Evolutionary conservation across 2,797 vertebrate genomes (phyloP), one percentile per base, ranked within the genome.

Genomic region (Morus bassanus): DNA sequence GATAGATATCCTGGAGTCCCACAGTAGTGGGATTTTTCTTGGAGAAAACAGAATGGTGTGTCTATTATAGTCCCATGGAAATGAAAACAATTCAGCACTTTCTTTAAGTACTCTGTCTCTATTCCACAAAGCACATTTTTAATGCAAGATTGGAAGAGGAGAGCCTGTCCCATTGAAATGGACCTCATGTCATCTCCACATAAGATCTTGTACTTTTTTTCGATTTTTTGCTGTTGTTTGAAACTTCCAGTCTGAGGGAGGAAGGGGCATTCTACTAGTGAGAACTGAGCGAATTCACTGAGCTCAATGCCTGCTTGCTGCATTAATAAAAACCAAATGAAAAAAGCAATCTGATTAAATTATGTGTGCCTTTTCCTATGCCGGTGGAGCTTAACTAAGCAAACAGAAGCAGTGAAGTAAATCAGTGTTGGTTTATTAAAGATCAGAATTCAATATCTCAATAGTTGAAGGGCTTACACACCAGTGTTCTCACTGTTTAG

Each of bases 341-440:
- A 98, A 97, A 97, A 97, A 95, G 96, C 92, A 98, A 98, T 98
- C 96, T 97, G 97, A 98, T 98, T 98, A 98, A 98, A 98, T 98
- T 98, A 97, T 93, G 91, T 98, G 94, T 96, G 95, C 96, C 81
- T 98, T 97, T 97, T 95, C 95, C 92, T 98, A 87, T 96, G 95
- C 94, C 65, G 53, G 54, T 91, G 94, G 94, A 97, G 97, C 98
- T 98, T 98, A 98, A 98, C 98, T 98, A 97, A 97, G 97, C 97
- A 98, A 98, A 98, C 96, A 98, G 96, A 97, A 97, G 93, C 97
- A 97, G 87, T 91, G 96, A 97, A 97, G 96, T 97, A 98, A 98
- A 98, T 98, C 98, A 98, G 91, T 97, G 96, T 97, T 98, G 96
- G 97, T 98, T 98, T 98, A 98, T 98, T 98, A 98, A 98, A 98